These are phyloP conservation scores for Mythimna lalbum DNA, from an alignment of 2,888 invertebrate species.

Conservation along the genomic window DNA sequence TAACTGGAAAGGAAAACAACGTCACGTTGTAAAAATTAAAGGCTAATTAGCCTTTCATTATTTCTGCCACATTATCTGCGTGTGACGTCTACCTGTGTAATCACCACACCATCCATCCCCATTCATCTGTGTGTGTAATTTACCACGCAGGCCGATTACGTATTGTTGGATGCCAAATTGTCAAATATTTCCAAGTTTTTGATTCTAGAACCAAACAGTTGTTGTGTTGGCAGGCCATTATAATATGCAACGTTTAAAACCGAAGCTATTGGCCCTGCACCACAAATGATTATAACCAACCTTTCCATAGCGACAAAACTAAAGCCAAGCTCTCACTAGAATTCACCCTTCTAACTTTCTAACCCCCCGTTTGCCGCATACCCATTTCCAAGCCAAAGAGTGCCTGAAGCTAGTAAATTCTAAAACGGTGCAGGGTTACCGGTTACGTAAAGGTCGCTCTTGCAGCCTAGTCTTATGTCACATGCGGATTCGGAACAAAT, in stretches of 20 bases:
- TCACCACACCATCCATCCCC: too few species aligned
- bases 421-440: slow-evolving; percentile 58
- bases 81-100: too few species aligned
- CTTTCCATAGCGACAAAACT: slow-evolving; percentile 5
- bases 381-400: slow-evolving; percentile 46
- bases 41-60: too few species aligned
- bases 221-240: not conserved
- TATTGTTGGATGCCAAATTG: too few species aligned
- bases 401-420: slow-evolving; percentile 47
- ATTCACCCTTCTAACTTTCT: slow-evolving; percentile 12
- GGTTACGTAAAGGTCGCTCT: slow-evolving; percentile 56
- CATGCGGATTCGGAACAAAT: slow-evolving; percentile 37
- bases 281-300: not conserved
- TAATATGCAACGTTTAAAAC: not conserved
- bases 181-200: not conserved
- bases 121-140: too few species aligned
- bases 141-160: too few species aligned
- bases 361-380: slow-evolving; percentile 52
- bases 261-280: not conserved
- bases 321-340: slow-evolving; percentile 1
- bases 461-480: slow-evolving; percentile 51
- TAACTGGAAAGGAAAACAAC: too few species aligned
- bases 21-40: too few species aligned
- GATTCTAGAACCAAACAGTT: not conserved
- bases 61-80: too few species aligned